These are phyloP conservation scores for Bombus cullumanus DNA, from an alignment of 1,140 invertebrate species.

Conservation along the genomic window DNA sequence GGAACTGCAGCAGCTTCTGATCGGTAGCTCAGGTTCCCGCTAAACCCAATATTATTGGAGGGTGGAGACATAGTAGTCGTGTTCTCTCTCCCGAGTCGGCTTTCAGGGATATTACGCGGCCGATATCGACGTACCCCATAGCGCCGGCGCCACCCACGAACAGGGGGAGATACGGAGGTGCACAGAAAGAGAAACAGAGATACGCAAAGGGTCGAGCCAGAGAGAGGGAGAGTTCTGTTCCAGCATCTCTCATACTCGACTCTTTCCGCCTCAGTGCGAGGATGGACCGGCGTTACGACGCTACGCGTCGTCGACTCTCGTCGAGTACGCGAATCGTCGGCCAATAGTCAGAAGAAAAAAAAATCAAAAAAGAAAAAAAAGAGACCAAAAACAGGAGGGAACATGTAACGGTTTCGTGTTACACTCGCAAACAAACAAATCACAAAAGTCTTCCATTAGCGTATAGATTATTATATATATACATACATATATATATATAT, in stretches of 20 bases:
- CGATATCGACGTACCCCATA: conserved; percentile 74
- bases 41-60: conserved; percentile 50
- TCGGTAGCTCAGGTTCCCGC: conserved; percentile 30
- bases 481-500: not conserved
- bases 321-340: conserved; percentile 37
- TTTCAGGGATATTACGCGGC: conserved; percentile 43
- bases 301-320: conserved; percentile 70
- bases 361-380: not conserved
- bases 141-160: conserved; percentile 74
- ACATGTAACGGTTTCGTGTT: conserved; percentile 61
- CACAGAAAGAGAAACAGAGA: conserved; percentile 55
- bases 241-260: conserved; percentile 60
- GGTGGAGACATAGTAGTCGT: conserved; percentile 41
- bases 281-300: conserved; percentile 77
- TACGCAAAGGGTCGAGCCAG: conserved; percentile 18
- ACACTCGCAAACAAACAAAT: conserved; percentile 68
- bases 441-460: conserved; percentile 80
- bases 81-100: conserved; percentile 36
- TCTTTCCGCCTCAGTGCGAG: conserved; percentile 72
- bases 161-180: conserved; percentile 39
- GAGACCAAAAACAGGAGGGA: conserved; percentile 15
- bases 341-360: conserved; percentile 4
- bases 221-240: conserved; percentile 38
- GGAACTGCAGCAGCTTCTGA: not conserved
- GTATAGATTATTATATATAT: conserved; percentile 28